These are phyloP conservation scores for Leucoraja ocellata DNA, from an alignment of 2,797 vertebrate genomes.

Conservation along the genomic window DNA sequence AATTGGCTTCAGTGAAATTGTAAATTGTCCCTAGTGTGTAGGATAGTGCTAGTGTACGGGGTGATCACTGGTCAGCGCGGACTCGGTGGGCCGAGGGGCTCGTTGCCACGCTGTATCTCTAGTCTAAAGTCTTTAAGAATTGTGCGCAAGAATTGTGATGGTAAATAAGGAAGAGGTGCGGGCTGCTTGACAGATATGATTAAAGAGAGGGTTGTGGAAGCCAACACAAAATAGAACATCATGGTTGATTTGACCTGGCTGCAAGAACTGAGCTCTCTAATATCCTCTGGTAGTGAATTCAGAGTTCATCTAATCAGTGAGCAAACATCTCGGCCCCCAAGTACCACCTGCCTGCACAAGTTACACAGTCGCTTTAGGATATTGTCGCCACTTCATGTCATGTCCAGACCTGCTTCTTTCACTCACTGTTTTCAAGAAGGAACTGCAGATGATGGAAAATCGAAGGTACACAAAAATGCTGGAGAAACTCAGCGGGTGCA, in stretches of 20 bases:
- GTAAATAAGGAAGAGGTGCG: not conserved
- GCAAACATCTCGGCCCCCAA: not conserved
- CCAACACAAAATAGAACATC: conserved; percentile 3
- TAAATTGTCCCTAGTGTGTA: too few species aligned
- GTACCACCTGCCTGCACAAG: not conserved
- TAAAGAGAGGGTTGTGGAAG: conserved; percentile 14
- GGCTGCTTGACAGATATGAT: conserved; percentile 15
- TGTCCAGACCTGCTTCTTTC: not conserved
- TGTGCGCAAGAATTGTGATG: not conserved
- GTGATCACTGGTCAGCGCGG: too few species aligned
- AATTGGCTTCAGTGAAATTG: too few species aligned
- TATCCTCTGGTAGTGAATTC: conserved; percentile 3
- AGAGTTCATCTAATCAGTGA: conserved; percentile 33
- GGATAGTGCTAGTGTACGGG: too few species aligned
- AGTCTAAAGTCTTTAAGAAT: too few species aligned
- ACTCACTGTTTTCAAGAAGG: not conserved
- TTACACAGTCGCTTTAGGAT: not conserved
- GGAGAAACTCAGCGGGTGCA: too few species aligned
- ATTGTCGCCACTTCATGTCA: conserved; percentile 25
- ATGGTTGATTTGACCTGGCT: conserved; percentile 30
- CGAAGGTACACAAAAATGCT: too few species aligned
- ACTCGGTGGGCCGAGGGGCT: too few species aligned
- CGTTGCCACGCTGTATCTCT: too few species aligned
- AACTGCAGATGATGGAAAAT: too few species aligned
- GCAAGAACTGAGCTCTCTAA: conserved; percentile 8